A percentile compares a stretch with the other conserved stretches of the same genome.
Evolutionary conservation across 2,888 invertebrate genomes (phyloP).

Genomic region (Antheraea yamamai): DNA sequence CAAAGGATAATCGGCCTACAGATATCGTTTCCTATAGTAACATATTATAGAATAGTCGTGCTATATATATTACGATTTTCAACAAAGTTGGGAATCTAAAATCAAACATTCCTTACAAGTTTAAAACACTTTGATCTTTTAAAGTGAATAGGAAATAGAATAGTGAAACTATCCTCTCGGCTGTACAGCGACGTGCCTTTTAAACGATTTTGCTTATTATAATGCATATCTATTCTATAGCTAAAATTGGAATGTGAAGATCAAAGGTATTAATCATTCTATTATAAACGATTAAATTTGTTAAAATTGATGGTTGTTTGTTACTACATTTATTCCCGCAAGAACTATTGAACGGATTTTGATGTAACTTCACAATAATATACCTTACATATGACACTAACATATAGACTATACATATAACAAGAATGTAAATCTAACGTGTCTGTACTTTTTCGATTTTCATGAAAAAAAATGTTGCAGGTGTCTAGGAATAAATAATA

Average conservation of each 20-base stretch:
- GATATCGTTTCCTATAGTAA: neutral
- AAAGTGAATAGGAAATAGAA: neutral
- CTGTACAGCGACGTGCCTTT: neutral
- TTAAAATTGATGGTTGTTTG: too few species aligned
- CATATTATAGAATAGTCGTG: neutral
- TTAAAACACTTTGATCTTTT: conserved; percentile 8
- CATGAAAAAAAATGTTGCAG: too few species aligned
- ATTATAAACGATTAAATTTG: too few species aligned
- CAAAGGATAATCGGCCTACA: neutral
- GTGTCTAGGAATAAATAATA: too few species aligned
- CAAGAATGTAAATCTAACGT: too few species aligned
- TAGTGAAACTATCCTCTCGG: neutral
- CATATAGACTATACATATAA: too few species aligned
- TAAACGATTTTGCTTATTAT: neutral
- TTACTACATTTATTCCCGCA: too few species aligned
- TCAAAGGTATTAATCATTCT: neutral
- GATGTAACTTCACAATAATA: too few species aligned
- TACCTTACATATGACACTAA: too few species aligned
- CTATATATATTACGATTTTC: neutral
- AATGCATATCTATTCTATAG: neutral
- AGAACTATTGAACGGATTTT: too few species aligned
- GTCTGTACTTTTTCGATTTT: too few species aligned
- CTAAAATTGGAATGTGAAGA: neutral
- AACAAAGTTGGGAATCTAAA: neutral
- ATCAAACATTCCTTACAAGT: conserved; percentile 4